Evolutionary conservation across 2,113 vertebrate species (phyloP), one percentile per base, ranked within the genome.

Genomic region (Diglossa brunneiventris): DNA sequence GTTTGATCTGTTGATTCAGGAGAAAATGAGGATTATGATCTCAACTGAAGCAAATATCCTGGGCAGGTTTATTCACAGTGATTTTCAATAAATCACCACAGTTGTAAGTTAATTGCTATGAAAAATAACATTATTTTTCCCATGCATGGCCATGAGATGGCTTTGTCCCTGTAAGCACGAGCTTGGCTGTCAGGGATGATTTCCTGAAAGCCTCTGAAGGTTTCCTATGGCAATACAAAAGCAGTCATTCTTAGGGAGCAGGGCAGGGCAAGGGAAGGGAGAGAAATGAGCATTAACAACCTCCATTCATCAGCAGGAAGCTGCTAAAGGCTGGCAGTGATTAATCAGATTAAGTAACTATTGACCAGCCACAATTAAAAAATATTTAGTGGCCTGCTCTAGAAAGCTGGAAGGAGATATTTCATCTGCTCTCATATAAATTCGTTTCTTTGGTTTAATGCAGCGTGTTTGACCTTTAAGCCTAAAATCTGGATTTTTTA

Each of bases 251-350:
- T 73, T 35, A 56, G 12, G 69, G 46, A 86, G 50, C 62, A 69
- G 66, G 30, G 15, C 31, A 69, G 78, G 64, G 68, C 30, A 73
- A 33, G 41, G 53, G 30, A 46, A 63, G 24, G 37, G 47, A 58
- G 24, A 73, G 59, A 92, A 88, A 73, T 4, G 30, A 82, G 63
- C 76, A 70, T 63, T 79, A 90, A 76, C 8, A 2, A 33, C 74
- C 68, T 77, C 37, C 50, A 49, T 62, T 96, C 75, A 74, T 95
- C 85, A 93, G 39, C 69, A 93, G 90, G 64, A 95, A 94, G 64
- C 49, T 87, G 67, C 67, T 93, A 81, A 82, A 90, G 61, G 47
- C 69, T 55, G 64, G 21, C 41, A 52, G 58, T 53, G 26, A 80
- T 92, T 76, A 78, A 90, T 92, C 77, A 79, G 56, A 83, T 55